phyloP scores from a whole-genome alignment of 2,888 invertebrate species.

The Drosophila paranaensis region DNA sequence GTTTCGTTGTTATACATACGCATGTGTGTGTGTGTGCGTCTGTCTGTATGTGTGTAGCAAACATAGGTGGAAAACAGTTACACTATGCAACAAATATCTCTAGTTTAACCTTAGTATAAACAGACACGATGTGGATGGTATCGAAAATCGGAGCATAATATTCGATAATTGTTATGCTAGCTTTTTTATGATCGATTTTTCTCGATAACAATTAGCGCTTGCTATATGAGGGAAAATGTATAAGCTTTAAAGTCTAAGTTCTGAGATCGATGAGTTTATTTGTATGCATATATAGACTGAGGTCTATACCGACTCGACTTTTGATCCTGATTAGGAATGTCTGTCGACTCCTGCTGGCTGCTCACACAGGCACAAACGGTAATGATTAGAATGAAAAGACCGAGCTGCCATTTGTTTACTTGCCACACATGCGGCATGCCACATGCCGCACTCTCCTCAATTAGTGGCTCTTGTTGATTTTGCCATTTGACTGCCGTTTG shows the following conservation, averaged over 20 bases:
- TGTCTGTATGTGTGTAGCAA: background rate
- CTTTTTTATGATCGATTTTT: background rate
- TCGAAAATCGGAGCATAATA: background rate
- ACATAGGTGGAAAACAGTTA: slow-evolving; percentile 10
- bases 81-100: slow-evolving; percentile 13
- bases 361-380: slow-evolving; percentile 11
- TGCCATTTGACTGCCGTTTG: slow-evolving; percentile 57
- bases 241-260: background rate
- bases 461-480: slow-evolving; percentile 39
- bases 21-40: background rate
- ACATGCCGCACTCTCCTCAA: slow-evolving; percentile 22
- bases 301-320: background rate
- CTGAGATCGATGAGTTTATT: no score
- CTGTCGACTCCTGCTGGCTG: background rate
- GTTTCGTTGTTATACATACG: slow-evolving; percentile 15
- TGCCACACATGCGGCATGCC: slow-evolving; percentile 27
- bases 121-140: background rate
- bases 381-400: slow-evolving; percentile 22
- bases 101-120: background rate
- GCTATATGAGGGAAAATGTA: no score
- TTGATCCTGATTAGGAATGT: background rate
- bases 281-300: background rate
- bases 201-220: background rate
- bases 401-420: slow-evolving; percentile 57
- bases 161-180: background rate